Conservation (phyloP, 2,797 vertebrate genomes). For the Enteromius unitaeniatus region DNA sequence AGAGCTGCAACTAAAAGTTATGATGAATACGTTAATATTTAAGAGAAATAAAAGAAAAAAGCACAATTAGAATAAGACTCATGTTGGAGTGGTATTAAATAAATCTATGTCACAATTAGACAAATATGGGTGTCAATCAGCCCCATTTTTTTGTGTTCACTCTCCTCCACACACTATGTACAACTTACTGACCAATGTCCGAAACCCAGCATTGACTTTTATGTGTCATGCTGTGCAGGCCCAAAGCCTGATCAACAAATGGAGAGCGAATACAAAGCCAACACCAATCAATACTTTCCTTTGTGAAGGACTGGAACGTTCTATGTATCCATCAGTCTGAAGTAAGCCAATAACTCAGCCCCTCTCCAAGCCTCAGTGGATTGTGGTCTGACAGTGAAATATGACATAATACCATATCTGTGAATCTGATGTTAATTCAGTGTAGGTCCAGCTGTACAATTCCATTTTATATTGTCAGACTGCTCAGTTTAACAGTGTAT, state of each 20-base stretch:
- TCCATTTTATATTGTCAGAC: slow-evolving; percentile 73
- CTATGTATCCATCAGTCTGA: slow-evolving; percentile 78
- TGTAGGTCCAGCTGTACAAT: slow-evolving; percentile 62
- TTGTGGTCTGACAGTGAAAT: slow-evolving; percentile 56
- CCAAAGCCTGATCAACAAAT: slow-evolving; percentile 76
- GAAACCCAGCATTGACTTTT: slow-evolving; percentile 68
- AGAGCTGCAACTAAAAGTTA: neutral
- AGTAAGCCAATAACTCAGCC: slow-evolving; percentile 55
- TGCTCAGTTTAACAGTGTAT: slow-evolving; percentile 59
- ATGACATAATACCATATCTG: slow-evolving; percentile 57
- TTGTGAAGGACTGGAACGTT: slow-evolving; percentile 77
- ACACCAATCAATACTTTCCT: slow-evolving; percentile 79
- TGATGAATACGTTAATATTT: neutral
- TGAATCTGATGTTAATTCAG: slow-evolving; percentile 61
- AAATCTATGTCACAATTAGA: neutral
- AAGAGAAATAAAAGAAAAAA: neutral
- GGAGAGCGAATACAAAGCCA: slow-evolving; percentile 76
- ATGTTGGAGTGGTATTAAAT: neutral
- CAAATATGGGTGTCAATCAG: slow-evolving; percentile 42
- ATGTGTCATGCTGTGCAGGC: slow-evolving; percentile 71
- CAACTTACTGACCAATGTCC: slow-evolving; percentile 60
- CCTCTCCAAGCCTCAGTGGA: slow-evolving; percentile 49
- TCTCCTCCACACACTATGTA: slow-evolving; percentile 17
- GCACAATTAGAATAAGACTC: neutral
- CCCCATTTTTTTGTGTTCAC: slow-evolving; percentile 30